Percentiles rank a stretch among this genome's conserved stretches.
phyloP scores from a whole-genome alignment of 1,140 invertebrate genomes.

The Drosophila kohkoa region DNA sequence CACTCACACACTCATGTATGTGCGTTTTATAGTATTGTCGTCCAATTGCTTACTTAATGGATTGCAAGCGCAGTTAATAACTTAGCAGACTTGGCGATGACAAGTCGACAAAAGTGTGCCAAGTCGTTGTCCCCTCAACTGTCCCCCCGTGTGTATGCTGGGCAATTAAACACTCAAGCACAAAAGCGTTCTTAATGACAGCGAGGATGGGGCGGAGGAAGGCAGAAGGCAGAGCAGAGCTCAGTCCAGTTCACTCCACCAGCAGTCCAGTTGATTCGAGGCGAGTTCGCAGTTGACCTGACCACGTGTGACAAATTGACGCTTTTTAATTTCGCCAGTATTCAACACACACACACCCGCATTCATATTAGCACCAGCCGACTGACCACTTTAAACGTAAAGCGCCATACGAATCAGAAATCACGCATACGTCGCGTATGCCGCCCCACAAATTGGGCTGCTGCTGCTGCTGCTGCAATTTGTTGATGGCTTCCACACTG shows the following conservation, averaged over 20 bases:
- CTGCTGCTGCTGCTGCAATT: slow-evolving; percentile 39
- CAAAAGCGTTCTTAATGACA: slow-evolving; percentile 71
- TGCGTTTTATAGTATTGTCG: slow-evolving; percentile 24
- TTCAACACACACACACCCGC: slow-evolving; percentile 17
- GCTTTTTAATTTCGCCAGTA: slow-evolving; percentile 78
- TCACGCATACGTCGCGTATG: slow-evolving; percentile 40
- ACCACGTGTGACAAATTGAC: slow-evolving; percentile 80
- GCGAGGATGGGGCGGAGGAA: slow-evolving; percentile 17
- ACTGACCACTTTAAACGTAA: slow-evolving; percentile 57
- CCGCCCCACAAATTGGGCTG: slow-evolving; percentile 8
- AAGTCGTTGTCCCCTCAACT: slow-evolving; percentile 23
- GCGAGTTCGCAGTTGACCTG: slow-evolving; percentile 39
- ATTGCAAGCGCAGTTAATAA: slow-evolving; percentile 77
- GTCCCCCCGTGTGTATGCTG: not conserved
- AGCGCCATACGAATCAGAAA: slow-evolving; percentile 53
- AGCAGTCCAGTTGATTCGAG: not conserved
- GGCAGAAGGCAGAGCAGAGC: not conserved
- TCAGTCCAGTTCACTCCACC: not conserved
- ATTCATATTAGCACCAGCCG: not conserved
- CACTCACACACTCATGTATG: slow-evolving; percentile 9
- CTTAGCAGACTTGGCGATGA: slow-evolving; percentile 39
- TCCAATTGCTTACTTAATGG: slow-evolving; percentile 74
- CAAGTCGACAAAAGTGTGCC: slow-evolving; percentile 67
- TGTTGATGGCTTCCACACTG: slow-evolving; percentile 45
- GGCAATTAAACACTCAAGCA: slow-evolving; percentile 70